Base-by-base conservation (phyloP, 2,797 vertebrate species). In the Harpagifer antarcticus region DNA sequence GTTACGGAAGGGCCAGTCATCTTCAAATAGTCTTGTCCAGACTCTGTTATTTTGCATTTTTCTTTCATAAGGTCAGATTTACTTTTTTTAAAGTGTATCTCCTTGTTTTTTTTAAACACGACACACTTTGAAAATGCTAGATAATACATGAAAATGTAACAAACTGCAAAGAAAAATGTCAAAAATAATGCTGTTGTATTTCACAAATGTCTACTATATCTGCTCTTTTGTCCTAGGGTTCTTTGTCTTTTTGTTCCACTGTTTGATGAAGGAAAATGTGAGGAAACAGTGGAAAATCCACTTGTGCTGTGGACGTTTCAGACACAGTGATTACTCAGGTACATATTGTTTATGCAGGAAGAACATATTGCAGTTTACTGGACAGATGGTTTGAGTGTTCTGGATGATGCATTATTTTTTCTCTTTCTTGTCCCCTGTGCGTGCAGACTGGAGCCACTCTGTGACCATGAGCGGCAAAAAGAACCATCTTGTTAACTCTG, bases 241-340 rank as follows among this genome's bases (percentile, higher is more conserved):
- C 87, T 95, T 98, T 78, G 92, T 98, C 62, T 99, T 98, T 79
- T 53, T 97, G 62, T 97, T 98, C 86, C 95, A 97, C 89, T 99
- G 97, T 72, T 68, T 97, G 66, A 94, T 97, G 95, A 99, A 99
- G 79, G 96, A 97, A 52, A 97, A 94, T 1, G 96, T 97, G 55
- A 84, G 91, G 69, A 96, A 96, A 72, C 96, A 97, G 62, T 98
- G 96, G 95, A 89, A 73, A 63, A 83, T 84, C 13, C 89, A 96
- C 56, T 86, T 97, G 61, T 95, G 94, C 77, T 97, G 94, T n/a
- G 91, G 95, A 55, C 92, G 86, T 63, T 93, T 94, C 65, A 79
- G 10, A 72, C 89, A 82, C 67, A 78, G 17, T 74, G 90, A 94
- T 55, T 84, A 80, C 82, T 96, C 95, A 81, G 96, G 97, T 98